A percentile compares a stretch with the other conserved stretches of the same genome.
phyloP scores from a whole-genome alignment of 2,888 invertebrate genomes.

The Eristalis arbustorum region DNA sequence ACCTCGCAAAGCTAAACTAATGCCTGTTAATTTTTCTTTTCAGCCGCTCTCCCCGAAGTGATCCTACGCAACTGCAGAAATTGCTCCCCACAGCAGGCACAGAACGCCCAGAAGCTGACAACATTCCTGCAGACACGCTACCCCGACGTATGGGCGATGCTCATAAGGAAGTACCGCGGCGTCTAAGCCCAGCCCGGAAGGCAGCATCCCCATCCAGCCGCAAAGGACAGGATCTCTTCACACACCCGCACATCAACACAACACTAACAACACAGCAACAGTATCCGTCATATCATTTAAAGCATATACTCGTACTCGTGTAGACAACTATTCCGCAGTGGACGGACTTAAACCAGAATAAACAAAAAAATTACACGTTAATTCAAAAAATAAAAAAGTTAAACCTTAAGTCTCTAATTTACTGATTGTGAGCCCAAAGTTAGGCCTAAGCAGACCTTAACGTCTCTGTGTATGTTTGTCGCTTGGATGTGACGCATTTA shows the following conservation, averaged over 20 bases:
- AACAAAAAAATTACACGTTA: constrained; percentile 7
- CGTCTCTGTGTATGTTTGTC: constrained; percentile 32
- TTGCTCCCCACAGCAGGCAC: constrained; percentile 81
- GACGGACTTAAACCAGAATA: constrained; percentile 11
- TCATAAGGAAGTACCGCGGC: constrained; percentile 80
- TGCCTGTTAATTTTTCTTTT: constrained; percentile 21
- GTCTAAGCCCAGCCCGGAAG: constrained; percentile 68
- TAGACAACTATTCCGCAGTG: constrained; percentile 13
- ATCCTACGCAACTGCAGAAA: constrained; percentile 81
- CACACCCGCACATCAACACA: constrained; percentile 7
- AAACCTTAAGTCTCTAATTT: constrained; percentile 41
- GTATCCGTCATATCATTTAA: constrained; percentile 63
- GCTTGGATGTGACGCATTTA: constrained; percentile 49
- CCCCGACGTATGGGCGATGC: constrained; percentile 81
- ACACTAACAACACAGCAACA: constrained; percentile 23
- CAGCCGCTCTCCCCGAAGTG: constrained; percentile 82
- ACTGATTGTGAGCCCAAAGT: constrained; percentile 56
- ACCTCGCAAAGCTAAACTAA: not conserved
- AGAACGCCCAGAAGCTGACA: constrained; percentile 81
- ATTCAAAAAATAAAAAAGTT: constrained; percentile 3
- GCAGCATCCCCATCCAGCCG: not conserved
- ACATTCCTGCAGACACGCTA: constrained; percentile 82
- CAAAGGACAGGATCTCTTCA: constrained; percentile 16
- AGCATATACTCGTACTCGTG: constrained; percentile 56
- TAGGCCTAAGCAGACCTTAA: constrained; percentile 31